Conservation (phyloP, 2,113 vertebrate genomes). For the Scomber colias region DNA sequence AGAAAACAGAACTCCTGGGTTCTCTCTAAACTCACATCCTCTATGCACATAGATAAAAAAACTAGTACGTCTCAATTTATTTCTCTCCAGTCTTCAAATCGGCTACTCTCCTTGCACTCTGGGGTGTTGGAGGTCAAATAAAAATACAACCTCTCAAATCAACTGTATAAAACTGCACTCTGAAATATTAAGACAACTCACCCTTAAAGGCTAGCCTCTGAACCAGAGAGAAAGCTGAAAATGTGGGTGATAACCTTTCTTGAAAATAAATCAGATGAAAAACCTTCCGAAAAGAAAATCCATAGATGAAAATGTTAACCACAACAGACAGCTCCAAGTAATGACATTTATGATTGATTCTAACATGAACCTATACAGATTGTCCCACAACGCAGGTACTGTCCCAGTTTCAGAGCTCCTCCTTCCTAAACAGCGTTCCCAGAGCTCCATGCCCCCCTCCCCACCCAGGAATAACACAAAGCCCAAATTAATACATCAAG, state of each 20-base stretch:
- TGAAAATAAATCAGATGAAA: constrained; percentile 43
- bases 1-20: constrained; percentile 19
- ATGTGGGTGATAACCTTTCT: constrained; percentile 11
- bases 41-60: constrained; percentile 28
- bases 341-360: constrained; percentile 39
- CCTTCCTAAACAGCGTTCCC: constrained; percentile 27
- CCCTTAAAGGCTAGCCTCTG: neutral
- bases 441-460: constrained; percentile 12
- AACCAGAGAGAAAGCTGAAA: constrained; percentile 21
- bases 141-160: constrained; percentile 24
- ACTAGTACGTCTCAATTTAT: constrained; percentile 1
- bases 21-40: constrained; percentile 7
- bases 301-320: neutral
- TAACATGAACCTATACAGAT: constrained; percentile 66
- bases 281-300: neutral
- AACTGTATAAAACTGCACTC: constrained; percentile 9
- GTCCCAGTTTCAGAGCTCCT: constrained; percentile 54
- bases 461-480: constrained; percentile 45
- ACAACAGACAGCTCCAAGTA: constrained; percentile 31
- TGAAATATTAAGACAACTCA: constrained; percentile 22
- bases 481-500: constrained; percentile 50
- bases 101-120: constrained; percentile 6
- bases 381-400: constrained; percentile 74
- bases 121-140: constrained; percentile 38
- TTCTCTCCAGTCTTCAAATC: neutral